Conservation (phyloP, 2,113 vertebrate genomes). For the Barnardius zonarius region DNA sequence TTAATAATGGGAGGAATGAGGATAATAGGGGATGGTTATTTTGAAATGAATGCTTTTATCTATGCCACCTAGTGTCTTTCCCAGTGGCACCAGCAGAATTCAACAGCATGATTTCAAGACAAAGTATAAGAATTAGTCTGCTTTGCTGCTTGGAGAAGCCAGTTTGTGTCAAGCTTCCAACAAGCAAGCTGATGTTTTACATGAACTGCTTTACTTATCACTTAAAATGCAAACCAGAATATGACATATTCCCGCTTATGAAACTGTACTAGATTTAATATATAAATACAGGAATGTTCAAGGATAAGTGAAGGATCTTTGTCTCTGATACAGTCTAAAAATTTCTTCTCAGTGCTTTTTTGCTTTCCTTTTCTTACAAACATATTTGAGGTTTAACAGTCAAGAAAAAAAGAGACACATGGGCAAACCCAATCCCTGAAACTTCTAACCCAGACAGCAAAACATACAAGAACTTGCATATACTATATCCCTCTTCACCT, state of each 20-base stretch:
- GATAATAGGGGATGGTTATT: background rate
- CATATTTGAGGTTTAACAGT: background rate
- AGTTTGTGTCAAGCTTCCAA: background rate
- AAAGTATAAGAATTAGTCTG: background rate
- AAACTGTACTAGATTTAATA: background rate
- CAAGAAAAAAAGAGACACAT: background rate
- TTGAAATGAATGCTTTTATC: background rate
- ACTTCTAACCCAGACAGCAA: background rate
- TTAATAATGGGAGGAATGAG: background rate
- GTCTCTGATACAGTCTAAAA: background rate
- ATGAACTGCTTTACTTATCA: background rate
- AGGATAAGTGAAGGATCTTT: background rate
- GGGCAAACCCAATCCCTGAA: background rate
- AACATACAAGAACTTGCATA: rapidly evolving
- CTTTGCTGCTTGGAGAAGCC: background rate
- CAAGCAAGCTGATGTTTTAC: background rate
- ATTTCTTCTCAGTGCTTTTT: background rate
- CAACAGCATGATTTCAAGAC: background rate
- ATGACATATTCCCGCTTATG: background rate
- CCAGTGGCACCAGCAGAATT: background rate
- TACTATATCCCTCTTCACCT: background rate
- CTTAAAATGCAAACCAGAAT: background rate
- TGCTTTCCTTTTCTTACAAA: background rate
- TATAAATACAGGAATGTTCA: background rate
- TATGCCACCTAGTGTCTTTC: background rate